Evolutionary conservation across 2,888 invertebrate species (phyloP), one percentile per base, ranked within the genome.

Genomic region (Leptopilina syphax): DNA sequence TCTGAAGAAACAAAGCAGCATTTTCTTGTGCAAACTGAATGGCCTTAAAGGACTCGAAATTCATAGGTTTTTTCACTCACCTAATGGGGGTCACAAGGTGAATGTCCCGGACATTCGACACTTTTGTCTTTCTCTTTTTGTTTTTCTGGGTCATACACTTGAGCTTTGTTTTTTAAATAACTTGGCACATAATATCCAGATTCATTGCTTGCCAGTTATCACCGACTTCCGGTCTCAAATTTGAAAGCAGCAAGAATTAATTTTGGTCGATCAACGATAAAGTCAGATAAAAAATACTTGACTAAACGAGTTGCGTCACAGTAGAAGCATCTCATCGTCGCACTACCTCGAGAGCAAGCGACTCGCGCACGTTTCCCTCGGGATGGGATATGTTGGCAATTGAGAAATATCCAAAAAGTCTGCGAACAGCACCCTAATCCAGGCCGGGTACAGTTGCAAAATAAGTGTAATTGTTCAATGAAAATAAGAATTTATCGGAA

Each of bases 391-490:
- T 54, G 70, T n/a, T 73, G 70, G 18, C 54, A 34, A 57, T 57
- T 34, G 27, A 54, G 54, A 34, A n/a, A 13, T 8, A 27, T 18
- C 8, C 65, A 24, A 50, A 18, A 63, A 24, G 24, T 34, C 24
- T 63, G 63, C 77, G 76, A 80, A 81, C 82, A 85, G 81, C 87
- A 88, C 88, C 87, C 88, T 87, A 87, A 87, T 87, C 87, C 87
- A 86, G 87, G 88, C 87, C 88, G 87, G 87, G 87, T 88, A 86
- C 84, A 57, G 70, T 73, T 73, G 5, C 27, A 1, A 63, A 13
- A 67, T 60, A 76, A 54, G 47, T 12, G 12, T 7, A 6, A 18
- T 63, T 18, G 18, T 65, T 47, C 1, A 47, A 13, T 47, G 27
- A 10, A 9, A 27, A 24, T 13, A n/a, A 13, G 27, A 5, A 34